Evolutionary conservation across 2,113 vertebrate genomes (phyloP).

Genomic region (Pithys albifrons): DNA sequence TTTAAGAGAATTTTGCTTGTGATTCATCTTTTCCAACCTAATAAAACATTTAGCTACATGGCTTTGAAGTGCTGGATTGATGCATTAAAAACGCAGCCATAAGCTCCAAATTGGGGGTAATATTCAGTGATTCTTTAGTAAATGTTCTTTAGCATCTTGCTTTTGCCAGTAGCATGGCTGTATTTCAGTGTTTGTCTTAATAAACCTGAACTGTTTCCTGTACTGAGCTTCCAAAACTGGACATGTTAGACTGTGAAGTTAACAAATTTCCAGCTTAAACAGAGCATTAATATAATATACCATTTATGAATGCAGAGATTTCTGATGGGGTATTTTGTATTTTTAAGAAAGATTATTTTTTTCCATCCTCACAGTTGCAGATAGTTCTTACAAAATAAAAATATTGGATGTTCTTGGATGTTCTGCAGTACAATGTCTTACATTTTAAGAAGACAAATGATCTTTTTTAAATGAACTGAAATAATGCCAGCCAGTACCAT

Average conservation of each 20-base stretch:
- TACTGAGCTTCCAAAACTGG: background rate
- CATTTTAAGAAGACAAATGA: conserved; percentile 12
- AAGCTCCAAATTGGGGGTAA: background rate
- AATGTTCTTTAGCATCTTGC: background rate
- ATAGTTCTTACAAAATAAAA: background rate
- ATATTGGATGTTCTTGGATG: background rate
- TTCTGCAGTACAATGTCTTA: background rate
- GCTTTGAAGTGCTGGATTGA: background rate
- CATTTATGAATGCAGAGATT: background rate
- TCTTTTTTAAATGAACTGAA: conserved; percentile 22
- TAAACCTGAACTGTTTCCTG: background rate
- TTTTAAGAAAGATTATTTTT: background rate
- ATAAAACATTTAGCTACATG: background rate
- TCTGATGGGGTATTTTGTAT: background rate
- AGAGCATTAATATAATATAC: background rate
- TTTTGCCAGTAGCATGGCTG: background rate
- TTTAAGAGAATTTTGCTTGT: background rate
- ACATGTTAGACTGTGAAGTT: background rate
- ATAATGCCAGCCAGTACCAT: conserved; percentile 47
- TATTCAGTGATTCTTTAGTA: background rate
- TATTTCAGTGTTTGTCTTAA: background rate
- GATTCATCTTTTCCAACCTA: background rate
- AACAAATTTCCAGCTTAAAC: background rate
- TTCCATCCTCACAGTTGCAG: background rate
- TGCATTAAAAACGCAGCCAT: background rate